These are phyloP conservation scores for Aspidiotus destructor DNA, from an alignment of 2,888 invertebrate genomes.

Conservation along the genomic window DNA sequence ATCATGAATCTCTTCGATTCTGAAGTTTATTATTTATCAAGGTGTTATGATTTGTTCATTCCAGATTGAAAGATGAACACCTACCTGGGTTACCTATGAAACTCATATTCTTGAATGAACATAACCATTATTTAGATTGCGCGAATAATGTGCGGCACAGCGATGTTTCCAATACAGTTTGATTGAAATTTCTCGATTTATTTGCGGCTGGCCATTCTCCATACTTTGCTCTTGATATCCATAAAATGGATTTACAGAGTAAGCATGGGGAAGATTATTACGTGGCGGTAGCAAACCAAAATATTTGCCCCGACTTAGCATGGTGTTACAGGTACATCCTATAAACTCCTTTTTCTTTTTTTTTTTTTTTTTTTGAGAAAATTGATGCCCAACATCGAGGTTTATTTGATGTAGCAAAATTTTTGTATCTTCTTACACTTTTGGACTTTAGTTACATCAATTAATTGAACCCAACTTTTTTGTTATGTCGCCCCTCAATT, in stretches of 20 bases:
- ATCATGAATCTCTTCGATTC: no score
- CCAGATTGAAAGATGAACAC: conserved; percentile 6
- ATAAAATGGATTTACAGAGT: conserved; percentile 13
- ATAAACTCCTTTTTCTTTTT: no score
- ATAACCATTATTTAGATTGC: conserved; percentile 7
- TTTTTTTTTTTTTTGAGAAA: no score
- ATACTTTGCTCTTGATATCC: conserved; percentile 7
- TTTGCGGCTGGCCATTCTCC: background rate
- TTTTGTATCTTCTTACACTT: no score
- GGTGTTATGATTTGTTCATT: background rate
- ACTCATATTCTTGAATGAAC: conserved; percentile 7
- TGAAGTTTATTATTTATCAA: no score
- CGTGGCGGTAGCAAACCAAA: conserved; percentile 1
- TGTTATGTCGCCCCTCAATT: no score
- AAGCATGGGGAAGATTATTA: background rate
- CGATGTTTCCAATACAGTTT: conserved; percentile 7
- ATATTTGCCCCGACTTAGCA: conserved; percentile 15
- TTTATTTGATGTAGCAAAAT: no score
- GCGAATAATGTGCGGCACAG: conserved; percentile 3
- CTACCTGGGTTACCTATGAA: conserved; percentile 7
- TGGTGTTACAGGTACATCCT: conserved; percentile 29
- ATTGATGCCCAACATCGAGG: no score
- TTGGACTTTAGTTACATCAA: no score
- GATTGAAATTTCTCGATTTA: conserved; percentile 13
- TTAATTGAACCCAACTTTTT: no score